A percentile compares a stretch with the other conserved stretches of the same genome.
Evolutionary conservation across 2,888 invertebrate genomes (phyloP).

Genomic region (Pachymerium ferrugineum): DNA sequence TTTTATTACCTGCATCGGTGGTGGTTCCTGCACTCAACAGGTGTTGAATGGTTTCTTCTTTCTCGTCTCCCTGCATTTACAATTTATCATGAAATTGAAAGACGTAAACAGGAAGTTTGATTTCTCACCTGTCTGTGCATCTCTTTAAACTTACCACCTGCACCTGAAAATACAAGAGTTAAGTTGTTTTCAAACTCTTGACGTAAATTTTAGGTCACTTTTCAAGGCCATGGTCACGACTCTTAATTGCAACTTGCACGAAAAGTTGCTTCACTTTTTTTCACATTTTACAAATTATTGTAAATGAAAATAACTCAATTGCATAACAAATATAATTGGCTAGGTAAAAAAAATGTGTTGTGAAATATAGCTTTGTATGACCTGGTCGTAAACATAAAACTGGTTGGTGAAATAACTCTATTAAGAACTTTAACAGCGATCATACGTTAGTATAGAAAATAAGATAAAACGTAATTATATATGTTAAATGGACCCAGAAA

Average conservation of each 20-base stretch:
- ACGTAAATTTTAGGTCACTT: background rate
- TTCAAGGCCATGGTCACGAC: constrained; percentile 3
- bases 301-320: no score
- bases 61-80: background rate
- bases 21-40: background rate
- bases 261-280: no score
- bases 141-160: constrained; percentile 2
- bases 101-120: background rate
- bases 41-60: background rate
- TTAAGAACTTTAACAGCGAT: background rate
- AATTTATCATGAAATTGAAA: background rate
- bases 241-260: background rate
- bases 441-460: no score
- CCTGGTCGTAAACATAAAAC: constrained; percentile 8
- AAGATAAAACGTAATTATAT: no score
- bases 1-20: background rate
- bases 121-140: background rate
- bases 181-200: background rate
- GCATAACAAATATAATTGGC: no score
- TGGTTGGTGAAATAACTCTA: background rate
- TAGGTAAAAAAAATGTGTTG: background rate
- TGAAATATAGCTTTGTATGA: constrained; percentile 2
- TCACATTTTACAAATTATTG: no score
- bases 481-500: no score
- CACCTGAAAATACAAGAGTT: background rate